A percentile compares a stretch with the other conserved stretches of the same genome.
These are phyloP conservation scores for Sminthurides aquaticus DNA, from an alignment of 2,888 invertebrate species.

Conservation along the genomic window DNA sequence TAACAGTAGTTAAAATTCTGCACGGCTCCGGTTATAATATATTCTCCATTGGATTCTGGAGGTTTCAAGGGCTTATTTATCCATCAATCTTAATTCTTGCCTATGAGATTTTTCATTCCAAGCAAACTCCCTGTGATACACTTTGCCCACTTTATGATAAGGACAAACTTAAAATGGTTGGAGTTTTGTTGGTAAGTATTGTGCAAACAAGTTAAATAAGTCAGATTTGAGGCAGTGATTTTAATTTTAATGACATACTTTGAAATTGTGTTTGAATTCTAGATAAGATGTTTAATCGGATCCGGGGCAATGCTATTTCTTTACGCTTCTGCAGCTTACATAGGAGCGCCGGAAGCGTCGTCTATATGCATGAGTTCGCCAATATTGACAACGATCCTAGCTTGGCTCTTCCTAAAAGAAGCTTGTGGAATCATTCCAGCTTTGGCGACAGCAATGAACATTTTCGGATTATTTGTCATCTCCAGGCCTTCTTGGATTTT, in stretches of 20 bases:
- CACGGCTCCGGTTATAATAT: not conserved
- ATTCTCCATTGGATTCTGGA: constrained; percentile 1
- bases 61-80: not conserved
- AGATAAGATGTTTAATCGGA: not conserved
- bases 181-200: not conserved
- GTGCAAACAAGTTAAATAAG: not conserved
- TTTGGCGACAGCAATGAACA: not conserved
- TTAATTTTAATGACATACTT: too few relatives aligned
- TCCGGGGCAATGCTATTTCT: not conserved
- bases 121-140: not conserved
- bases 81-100: not conserved
- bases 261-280: not conserved
- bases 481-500: not conserved
- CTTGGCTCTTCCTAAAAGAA: not conserved
- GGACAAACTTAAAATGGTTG: not conserved
- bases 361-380: not conserved
- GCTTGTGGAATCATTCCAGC: not conserved
- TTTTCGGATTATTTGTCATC: not conserved
- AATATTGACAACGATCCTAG: not conserved
- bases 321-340: not conserved
- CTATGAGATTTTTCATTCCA: not conserved
- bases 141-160: not conserved
- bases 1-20: not conserved
- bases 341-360: not conserved
- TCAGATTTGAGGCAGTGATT: not conserved